Percentiles rank a stretch among this genome's conserved stretches.
phyloP scores from a whole-genome alignment of 2,113 vertebrate genomes.

The Forbesichthys agassizii region DNA sequence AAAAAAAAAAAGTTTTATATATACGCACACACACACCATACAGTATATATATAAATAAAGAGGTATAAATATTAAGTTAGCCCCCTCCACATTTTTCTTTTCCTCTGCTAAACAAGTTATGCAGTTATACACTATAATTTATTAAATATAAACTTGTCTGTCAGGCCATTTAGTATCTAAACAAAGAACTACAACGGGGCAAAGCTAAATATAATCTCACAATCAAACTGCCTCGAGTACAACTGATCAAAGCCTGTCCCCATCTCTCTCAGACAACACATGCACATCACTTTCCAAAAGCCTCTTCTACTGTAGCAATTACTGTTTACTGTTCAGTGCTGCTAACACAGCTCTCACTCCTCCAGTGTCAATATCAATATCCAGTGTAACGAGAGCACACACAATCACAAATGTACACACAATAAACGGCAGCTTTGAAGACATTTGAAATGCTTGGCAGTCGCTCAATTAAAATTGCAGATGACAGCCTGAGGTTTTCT shows the following conservation, averaged over 20 bases:
- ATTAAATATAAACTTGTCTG: neutral
- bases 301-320: no score
- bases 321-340: neutral
- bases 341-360: neutral
- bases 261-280: no score
- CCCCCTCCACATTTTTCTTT: no score
- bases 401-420: neutral
- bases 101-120: neutral
- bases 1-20: no score
- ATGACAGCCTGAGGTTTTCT: constrained; percentile 2
- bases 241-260: no score
- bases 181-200: neutral
- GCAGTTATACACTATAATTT: neutral
- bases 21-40: no score
- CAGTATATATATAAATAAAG: no score
- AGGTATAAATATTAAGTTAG: no score
- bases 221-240: no score
- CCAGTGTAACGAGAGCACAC: neutral
- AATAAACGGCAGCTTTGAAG: neutral
- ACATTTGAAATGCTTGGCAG: neutral
- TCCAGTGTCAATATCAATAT: constrained; percentile 16
- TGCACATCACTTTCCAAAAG: no score
- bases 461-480: constrained; percentile 24
- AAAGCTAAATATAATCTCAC: constrained; percentile 8
- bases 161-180: neutral